Percentiles rank a stretch among this genome's conserved stretches.
phyloP scores from a whole-genome alignment of 2,888 invertebrate species.

The Tinea pellionella region DNA sequence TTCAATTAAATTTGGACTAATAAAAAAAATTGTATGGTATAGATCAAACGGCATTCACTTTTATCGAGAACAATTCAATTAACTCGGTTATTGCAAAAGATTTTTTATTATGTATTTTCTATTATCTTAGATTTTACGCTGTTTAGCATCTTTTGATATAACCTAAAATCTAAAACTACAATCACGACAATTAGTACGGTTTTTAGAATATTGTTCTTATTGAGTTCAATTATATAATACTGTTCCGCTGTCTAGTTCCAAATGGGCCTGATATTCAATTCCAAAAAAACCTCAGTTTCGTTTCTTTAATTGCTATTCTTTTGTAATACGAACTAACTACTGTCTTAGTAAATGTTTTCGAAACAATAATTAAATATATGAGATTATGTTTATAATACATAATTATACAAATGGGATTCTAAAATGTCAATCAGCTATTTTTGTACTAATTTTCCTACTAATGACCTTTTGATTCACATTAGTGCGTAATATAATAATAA shows the following conservation, averaged over 20 bases:
- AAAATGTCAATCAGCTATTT: neutral
- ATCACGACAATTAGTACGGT: constrained; percentile 3
- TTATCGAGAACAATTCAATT: neutral
- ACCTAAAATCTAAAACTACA: neutral
- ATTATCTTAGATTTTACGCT: neutral
- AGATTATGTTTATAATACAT: too few species aligned
- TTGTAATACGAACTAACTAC: neutral
- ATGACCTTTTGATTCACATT: neutral
- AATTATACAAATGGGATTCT: too few species aligned
- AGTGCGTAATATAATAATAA: neutral
- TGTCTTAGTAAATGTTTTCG: neutral
- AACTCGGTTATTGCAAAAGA: neutral
- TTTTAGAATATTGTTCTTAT: neutral
- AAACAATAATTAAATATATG: neutral
- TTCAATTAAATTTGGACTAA: too few species aligned
- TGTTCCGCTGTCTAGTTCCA: neutral
- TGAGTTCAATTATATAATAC: neutral
- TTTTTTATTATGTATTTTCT: neutral
- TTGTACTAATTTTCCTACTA: neutral
- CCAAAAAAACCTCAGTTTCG: neutral
- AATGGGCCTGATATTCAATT: neutral
- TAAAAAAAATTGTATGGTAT: neutral
- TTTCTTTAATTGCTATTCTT: neutral
- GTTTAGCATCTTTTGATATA: neutral
- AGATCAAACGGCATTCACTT: neutral